Conservation (phyloP, 2,113 vertebrate genomes). For the Hymenochirus boettgeri region DNA sequence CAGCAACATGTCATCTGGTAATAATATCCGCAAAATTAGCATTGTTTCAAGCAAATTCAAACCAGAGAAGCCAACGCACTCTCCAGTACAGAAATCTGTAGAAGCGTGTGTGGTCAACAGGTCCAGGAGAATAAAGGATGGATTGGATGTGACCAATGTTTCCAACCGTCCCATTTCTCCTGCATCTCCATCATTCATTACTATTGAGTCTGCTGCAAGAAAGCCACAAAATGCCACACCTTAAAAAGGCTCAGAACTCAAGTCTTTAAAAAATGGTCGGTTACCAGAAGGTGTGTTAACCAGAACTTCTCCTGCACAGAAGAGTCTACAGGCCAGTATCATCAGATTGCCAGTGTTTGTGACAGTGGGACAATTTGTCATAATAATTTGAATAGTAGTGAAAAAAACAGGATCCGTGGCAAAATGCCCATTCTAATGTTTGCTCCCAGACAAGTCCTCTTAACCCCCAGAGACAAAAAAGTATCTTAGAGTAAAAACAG, state of each 20-base stretch:
- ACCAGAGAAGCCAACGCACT: slow-evolving; percentile 39
- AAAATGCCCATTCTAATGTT: slow-evolving; percentile 15
- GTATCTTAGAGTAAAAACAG: slow-evolving; percentile 68
- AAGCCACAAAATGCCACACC: slow-evolving; percentile 54
- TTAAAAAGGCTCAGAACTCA: background rate
- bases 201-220: slow-evolving; percentile 75
- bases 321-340: background rate
- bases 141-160: slow-evolving; percentile 37
- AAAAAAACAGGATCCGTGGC: slow-evolving; percentile 34
- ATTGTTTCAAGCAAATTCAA: slow-evolving; percentile 64
- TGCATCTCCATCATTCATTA: slow-evolving; percentile 78
- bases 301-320: slow-evolving; percentile 37
- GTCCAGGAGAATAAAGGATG: slow-evolving; percentile 36
- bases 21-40: slow-evolving; percentile 67
- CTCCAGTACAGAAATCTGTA: slow-evolving; percentile 18
- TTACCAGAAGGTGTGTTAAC: background rate
- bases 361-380: too few relatives aligned
- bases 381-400: too few relatives aligned
- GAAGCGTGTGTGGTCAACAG: slow-evolving; percentile 24
- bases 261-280: slow-evolving; percentile 40
- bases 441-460: slow-evolving; percentile 21
- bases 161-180: slow-evolving; percentile 61
- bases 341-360: too few relatives aligned
- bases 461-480: slow-evolving; percentile 61
- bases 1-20: slow-evolving; percentile 53